Evolutionary conservation across 2,888 invertebrate genomes (phyloP).

Genomic region (Heliconius ismenius): DNA sequence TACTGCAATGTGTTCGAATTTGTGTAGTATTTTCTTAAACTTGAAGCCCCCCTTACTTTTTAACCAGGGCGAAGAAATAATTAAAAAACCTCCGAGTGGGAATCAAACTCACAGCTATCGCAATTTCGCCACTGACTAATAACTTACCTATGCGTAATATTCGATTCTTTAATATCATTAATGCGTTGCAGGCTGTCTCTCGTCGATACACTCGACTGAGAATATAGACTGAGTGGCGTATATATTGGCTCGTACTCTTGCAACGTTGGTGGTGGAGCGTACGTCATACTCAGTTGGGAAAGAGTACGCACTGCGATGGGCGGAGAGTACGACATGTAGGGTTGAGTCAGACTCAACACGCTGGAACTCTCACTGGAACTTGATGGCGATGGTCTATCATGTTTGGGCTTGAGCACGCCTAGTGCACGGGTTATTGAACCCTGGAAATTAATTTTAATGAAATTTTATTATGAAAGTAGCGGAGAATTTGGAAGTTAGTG

Average conservation of each 20-base stretch:
- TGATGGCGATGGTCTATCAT: constrained; percentile 85
- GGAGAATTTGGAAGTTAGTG: no score
- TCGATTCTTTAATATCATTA: constrained; percentile 72
- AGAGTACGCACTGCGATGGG: constrained; percentile 81
- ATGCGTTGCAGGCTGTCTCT: constrained; percentile 75
- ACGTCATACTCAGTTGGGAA: constrained; percentile 82
- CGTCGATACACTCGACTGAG: constrained; percentile 75
- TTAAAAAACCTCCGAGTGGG: no score
- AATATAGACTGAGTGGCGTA: constrained; percentile 74
- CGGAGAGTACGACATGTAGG: constrained; percentile 76
- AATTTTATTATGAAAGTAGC: background rate
- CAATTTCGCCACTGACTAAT: background rate
- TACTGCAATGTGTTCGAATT: no score
- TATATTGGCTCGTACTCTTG: constrained; percentile 79
- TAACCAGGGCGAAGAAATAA: no score
- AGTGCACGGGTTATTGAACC: constrained; percentile 88
- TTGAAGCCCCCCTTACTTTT: no score
- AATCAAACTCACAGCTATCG: no score
- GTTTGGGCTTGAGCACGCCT: constrained; percentile 84
- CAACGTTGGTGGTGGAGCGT: constrained; percentile 82
- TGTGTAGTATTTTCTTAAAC: no score
- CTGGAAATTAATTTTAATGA: constrained; percentile 62
- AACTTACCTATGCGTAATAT: constrained; percentile 68
- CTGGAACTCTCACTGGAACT: constrained; percentile 85
- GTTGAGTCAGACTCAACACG: constrained; percentile 78